Conservation (phyloP, 2,888 invertebrate species). For the Ophion obscuratus region DNA sequence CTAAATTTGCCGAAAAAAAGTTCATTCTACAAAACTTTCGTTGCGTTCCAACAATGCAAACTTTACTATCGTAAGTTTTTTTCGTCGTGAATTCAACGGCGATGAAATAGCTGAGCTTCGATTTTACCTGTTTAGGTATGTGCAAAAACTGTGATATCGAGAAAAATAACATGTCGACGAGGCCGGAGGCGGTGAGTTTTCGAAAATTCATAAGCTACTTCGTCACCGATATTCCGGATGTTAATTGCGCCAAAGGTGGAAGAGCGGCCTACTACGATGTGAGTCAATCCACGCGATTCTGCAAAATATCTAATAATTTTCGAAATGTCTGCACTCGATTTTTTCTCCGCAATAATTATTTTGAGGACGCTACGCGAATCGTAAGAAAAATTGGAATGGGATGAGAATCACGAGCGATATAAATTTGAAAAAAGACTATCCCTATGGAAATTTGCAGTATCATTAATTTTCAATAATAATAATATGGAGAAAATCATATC, state of each 20-base stretch:
- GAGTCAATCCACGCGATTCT: conserved; percentile 72
- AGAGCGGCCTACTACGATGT: conserved; percentile 90
- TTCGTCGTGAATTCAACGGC: neutral
- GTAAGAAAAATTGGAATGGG: too few species aligned
- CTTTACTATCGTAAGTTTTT: neutral
- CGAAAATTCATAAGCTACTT: conserved; percentile 89
- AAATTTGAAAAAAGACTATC: too few species aligned
- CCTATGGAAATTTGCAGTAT: too few species aligned
- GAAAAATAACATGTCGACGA: conserved; percentile 84
- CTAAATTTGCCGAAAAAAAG: too few species aligned
- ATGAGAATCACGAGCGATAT: too few species aligned
- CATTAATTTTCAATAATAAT: too few species aligned
- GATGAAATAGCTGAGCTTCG: conserved; percentile 4
- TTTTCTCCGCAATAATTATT: too few species aligned
- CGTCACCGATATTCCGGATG: conserved; percentile 89
- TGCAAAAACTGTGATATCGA: conserved; percentile 85
- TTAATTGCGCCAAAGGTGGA: conserved; percentile 91
- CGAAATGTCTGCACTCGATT: too few species aligned
- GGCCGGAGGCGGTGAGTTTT: conserved; percentile 87
- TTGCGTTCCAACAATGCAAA: too few species aligned
- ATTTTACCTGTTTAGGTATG: conserved; percentile 67
- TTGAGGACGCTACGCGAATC: too few species aligned
- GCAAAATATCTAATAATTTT: neutral
- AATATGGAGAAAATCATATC: too few species aligned
- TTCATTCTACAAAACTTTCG: too few species aligned